A percentile compares a stretch with the other conserved stretches of the same genome.
phyloP scores from a whole-genome alignment of 2,888 invertebrate genomes.

The Ctena decussata region DNA sequence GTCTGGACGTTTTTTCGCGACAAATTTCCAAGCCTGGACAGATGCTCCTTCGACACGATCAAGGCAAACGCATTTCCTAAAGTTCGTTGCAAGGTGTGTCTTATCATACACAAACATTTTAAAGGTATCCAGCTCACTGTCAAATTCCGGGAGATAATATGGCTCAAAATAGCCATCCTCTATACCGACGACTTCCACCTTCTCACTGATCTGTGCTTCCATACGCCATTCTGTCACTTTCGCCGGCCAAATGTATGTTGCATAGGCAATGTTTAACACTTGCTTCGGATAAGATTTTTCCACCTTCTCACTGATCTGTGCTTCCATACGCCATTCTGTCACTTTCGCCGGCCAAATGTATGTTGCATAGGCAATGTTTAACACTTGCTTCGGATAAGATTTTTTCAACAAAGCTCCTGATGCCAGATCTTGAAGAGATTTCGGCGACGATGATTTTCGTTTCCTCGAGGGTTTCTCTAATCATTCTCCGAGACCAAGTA shows the following conservation, averaged over 20 bases:
- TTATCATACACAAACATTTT: slow-evolving; percentile 38
- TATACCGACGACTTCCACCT: not conserved
- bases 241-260: not conserved
- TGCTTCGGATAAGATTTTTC: not conserved
- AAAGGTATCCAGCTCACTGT: not conserved
- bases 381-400: not conserved
- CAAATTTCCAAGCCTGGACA: not conserved
- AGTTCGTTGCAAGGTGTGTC: slow-evolving; percentile 23
- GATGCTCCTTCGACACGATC: not conserved
- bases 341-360: no score
- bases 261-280: not conserved
- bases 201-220: not conserved
- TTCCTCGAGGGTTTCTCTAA: not conserved
- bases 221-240: not conserved
- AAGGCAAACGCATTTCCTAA: slow-evolving; percentile 19
- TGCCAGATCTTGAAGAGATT: not conserved
- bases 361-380: not conserved
- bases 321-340: no score
- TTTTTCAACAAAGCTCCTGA: not conserved
- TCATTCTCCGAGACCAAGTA: no score
- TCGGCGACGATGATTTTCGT: not conserved
- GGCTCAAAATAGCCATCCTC: not conserved
- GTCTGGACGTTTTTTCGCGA: not conserved
- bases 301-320: not conserved
- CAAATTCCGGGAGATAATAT: slow-evolving; percentile 28